phyloP scores from a whole-genome alignment of 2,888 invertebrate genomes.

The Buathra laborator region DNA sequence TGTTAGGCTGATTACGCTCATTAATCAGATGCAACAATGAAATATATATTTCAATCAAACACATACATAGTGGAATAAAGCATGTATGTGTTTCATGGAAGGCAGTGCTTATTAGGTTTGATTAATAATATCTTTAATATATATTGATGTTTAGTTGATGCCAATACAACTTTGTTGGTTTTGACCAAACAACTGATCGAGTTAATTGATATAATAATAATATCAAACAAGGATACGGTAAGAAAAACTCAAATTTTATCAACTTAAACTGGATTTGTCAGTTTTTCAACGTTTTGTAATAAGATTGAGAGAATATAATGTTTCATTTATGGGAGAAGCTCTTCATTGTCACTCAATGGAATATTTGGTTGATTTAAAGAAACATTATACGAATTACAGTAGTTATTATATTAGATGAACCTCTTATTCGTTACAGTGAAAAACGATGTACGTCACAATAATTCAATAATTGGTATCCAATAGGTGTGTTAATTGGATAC shows the following conservation, averaged over 20 bases:
- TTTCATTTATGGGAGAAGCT: not conserved
- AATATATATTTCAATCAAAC: conserved; percentile 3
- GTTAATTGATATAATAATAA: conserved; percentile 15
- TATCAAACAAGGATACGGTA: not conserved
- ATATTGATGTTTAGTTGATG: conserved; percentile 1
- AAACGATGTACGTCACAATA: too few relatives aligned
- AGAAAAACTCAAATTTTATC: not conserved
- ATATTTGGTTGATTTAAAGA: conserved; percentile 9
- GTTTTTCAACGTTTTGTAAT: not conserved
- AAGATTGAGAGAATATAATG: not conserved
- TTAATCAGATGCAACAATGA: not conserved
- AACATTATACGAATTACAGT: not conserved
- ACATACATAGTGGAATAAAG: conserved; percentile 19
- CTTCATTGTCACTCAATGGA: conserved; percentile 4
- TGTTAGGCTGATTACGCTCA: not conserved
- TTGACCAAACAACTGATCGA: not conserved
- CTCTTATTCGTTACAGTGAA: not conserved
- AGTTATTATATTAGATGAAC: conserved; percentile 9
- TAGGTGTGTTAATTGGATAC: too few relatives aligned
- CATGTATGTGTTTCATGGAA: conserved; percentile 1
- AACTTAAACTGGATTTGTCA: not conserved
- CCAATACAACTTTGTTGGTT: conserved; percentile 8
- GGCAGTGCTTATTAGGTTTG: not conserved
- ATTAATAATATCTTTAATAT: conserved; percentile 14
- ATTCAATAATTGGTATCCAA: too few relatives aligned